Evolutionary conservation across 2,888 invertebrate species (phyloP).

Genomic region (Athalia cordata): DNA sequence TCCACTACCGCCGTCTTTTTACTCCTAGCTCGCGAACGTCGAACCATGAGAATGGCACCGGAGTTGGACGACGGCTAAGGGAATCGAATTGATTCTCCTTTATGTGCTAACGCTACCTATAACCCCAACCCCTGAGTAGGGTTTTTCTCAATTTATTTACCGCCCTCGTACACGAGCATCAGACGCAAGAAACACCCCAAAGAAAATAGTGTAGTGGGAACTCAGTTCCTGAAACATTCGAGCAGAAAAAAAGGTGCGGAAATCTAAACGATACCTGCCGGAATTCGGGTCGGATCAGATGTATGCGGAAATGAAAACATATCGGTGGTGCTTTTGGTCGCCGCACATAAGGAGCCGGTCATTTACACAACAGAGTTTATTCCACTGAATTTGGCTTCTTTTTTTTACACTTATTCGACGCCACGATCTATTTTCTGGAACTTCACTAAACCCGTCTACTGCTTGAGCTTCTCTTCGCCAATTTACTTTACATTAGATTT

Average conservation of each 20-base stretch:
- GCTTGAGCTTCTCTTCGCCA: no score
- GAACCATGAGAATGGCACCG: neutral
- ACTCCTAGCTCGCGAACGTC: neutral
- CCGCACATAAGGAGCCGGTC: no score
- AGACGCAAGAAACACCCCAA: conserved; percentile 6
- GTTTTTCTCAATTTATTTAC: conserved; percentile 52
- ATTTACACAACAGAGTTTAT: neutral
- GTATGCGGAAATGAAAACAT: neutral
- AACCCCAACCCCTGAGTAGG: neutral
- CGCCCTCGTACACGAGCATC: conserved; percentile 38
- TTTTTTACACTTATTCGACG: no score
- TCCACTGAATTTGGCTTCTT: no score
- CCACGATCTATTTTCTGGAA: no score
- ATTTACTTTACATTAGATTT: no score
- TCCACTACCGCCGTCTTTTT: no score
- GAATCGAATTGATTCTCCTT: conserved; percentile 73
- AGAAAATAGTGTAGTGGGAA: neutral
- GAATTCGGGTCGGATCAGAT: conserved; percentile 3
- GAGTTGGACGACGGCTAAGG: conserved; percentile 50
- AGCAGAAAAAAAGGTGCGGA: neutral
- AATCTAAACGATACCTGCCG: neutral
- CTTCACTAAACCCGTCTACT: no score
- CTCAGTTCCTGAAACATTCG: neutral
- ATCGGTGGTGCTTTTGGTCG: neutral
- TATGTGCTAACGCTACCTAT: conserved; percentile 66